These are phyloP conservation scores for Sclerodermus sp. DNA, from an alignment of 2,888 invertebrate genomes.

Conservation along the genomic window DNA sequence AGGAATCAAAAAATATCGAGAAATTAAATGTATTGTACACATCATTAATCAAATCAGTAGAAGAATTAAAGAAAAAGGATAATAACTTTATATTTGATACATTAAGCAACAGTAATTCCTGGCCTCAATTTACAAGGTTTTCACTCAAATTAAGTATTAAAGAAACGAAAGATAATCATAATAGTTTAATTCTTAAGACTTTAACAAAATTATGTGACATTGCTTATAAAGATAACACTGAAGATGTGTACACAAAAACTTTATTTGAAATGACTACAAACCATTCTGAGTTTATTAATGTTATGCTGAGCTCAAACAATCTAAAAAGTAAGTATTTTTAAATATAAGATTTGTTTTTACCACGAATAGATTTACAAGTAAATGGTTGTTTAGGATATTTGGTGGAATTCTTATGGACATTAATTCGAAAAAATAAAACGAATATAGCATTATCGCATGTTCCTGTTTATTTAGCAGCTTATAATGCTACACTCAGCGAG, in stretches of 20 bases:
- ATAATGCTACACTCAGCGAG: slow-evolving; percentile 70
- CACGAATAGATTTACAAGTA: slow-evolving; percentile 6
- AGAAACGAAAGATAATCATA: slow-evolving; percentile 46
- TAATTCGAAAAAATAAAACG: slow-evolving; percentile 67
- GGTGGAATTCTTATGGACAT: slow-evolving; percentile 65
- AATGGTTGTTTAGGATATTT: slow-evolving; percentile 63
- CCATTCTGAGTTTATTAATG: slow-evolving; percentile 76
- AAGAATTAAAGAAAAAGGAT: slow-evolving; percentile 24
- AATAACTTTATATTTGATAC: slow-evolving; percentile 32
- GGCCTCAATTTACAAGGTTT: slow-evolving; percentile 55
- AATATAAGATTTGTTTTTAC: no score
- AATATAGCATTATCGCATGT: slow-evolving; percentile 71
- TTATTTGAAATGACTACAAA: slow-evolving; percentile 75
- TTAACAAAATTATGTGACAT: slow-evolving; percentile 63
- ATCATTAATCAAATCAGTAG: slow-evolving; percentile 27
- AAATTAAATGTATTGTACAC: slow-evolving; percentile 41
- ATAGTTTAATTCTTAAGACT: slow-evolving; percentile 61
- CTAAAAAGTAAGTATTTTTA: slow-evolving; percentile 44
- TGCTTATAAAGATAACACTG: slow-evolving; percentile 61
- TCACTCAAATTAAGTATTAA: slow-evolving; percentile 70
- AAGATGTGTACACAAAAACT: slow-evolving; percentile 59
- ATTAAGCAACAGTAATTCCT: slow-evolving; percentile 42
- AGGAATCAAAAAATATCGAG: slow-evolving; percentile 37
- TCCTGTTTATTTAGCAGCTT: slow-evolving; percentile 76
- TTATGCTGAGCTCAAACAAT: slow-evolving; percentile 61